Evolutionary conservation across 2,888 invertebrate species (phyloP).

Genomic region (Drosophila mettleri): DNA sequence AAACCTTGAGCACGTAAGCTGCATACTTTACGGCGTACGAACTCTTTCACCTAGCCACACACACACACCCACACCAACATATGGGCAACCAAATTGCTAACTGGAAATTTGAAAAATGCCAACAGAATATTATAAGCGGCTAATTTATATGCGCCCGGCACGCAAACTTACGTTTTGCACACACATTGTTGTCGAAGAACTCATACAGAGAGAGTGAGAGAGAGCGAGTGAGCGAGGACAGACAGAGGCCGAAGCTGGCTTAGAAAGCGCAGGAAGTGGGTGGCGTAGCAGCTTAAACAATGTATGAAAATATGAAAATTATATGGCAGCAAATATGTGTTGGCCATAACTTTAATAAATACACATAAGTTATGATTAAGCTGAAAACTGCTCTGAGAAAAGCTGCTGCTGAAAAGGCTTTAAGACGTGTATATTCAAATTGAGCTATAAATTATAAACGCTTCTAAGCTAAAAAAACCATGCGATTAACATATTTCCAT

Average conservation of each 20-base stretch:
- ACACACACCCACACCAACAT: constrained; percentile 19
- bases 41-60: constrained; percentile 68
- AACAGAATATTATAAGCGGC: constrained; percentile 77
- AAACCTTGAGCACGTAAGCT: constrained; percentile 76
- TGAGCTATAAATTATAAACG: background rate
- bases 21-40: constrained; percentile 78
- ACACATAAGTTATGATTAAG: constrained; percentile 60
- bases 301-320: constrained; percentile 79
- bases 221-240: background rate
- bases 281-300: constrained; percentile 66
- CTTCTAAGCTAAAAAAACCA: background rate
- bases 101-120: constrained; percentile 81
- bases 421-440: background rate
- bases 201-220: background rate
- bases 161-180: constrained; percentile 80
- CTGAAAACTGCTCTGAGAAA: constrained; percentile 1
- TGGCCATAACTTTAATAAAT: constrained; percentile 77
- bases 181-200: constrained; percentile 67
- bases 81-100: constrained; percentile 66
- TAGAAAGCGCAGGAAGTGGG: constrained; percentile 43
- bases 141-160: constrained; percentile 78
- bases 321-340: constrained; percentile 72
- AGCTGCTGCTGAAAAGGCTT: constrained; percentile 9
- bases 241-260: background rate
- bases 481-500: background rate